Evolutionary conservation across 1,140 invertebrate genomes (phyloP).

Genomic region (Hypothenemus hampei): DNA sequence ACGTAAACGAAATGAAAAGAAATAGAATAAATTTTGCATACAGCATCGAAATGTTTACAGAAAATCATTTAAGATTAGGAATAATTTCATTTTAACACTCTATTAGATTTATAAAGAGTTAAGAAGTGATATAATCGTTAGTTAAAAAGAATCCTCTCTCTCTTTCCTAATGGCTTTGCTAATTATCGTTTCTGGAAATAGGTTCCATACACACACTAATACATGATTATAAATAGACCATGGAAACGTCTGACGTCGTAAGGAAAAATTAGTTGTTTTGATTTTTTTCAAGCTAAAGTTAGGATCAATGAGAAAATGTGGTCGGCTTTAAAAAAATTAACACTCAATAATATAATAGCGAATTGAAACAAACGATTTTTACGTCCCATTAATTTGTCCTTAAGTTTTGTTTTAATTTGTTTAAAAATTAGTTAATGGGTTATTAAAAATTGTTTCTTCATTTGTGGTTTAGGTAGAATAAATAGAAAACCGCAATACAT

Average conservation of each 20-base stretch:
- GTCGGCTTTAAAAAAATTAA: not conserved
- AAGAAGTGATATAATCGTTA: not conserved
- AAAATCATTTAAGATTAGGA: no score
- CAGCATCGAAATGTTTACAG: no score
- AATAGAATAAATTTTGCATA: no score
- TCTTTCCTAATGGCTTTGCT: constrained; percentile 23
- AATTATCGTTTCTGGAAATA: constrained; percentile 22
- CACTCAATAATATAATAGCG: not conserved
- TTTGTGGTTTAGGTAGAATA: no score
- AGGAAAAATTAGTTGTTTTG: constrained; percentile 24
- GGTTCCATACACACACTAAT: constrained; percentile 11
- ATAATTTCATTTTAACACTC: not conserved
- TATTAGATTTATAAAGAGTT: not conserved
- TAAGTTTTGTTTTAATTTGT: not conserved
- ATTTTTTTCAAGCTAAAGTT: constrained; percentile 19
- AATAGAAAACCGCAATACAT: no score
- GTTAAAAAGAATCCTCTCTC: no score
- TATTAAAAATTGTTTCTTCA: no score
- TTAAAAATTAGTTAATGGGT: not conserved
- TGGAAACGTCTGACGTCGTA: constrained; percentile 5
- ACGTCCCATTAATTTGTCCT: no score
- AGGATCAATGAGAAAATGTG: constrained; percentile 1
- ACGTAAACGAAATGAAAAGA: no score
- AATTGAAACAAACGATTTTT: not conserved
- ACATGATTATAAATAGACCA: constrained; percentile 14